Evolutionary conservation across 1,140 invertebrate species (phyloP), one percentile per base, ranked within the genome.

Genomic region (Drosophila azteca): DNA sequence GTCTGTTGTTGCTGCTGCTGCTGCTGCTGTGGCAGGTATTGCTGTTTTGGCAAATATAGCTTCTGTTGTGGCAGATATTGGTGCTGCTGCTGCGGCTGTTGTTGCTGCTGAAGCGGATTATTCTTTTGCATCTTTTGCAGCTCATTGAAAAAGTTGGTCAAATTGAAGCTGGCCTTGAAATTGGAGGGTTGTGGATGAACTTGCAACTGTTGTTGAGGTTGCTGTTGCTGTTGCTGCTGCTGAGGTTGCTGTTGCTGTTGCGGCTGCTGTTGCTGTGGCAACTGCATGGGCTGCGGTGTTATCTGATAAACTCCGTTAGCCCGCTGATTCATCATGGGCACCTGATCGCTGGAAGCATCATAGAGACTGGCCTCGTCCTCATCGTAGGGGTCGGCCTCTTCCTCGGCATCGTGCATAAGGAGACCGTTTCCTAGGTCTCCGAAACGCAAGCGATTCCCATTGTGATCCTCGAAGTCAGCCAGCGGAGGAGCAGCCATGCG

Each of bases 391-490:
- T 31, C 9, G 1, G 17, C 11, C 13, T 26, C 44, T 13, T 31
- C 35, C 7, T 48, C 68, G 9, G 35, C 31, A 39, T 67, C 58
- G 8, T 60, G 48, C 0, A 39, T 64, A 6, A 75, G 41, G 35
- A 78, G 6, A 0, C 70, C 79, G 52, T 67, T 81, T 5, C 74
- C 82, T 24, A 81, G 8, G 3, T 39, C 43, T 1, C 83, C 83
- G 5, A 75, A 76, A 2, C 9, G n/a, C 9, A 58, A 43, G 2
- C 60, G 74, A 58, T 87, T 87, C 7, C 82, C 82, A 69, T 88
- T 87, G 29, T 87, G 82, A 61, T 87, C 82, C 20, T 78, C 83
- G 0, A 79, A 69, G 2, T 71, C 75, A 15, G 82, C 82, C 2
- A 87, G 3, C 5, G 50, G 53, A 6, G 22, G 51, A 8, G 29